phyloP scores from a whole-genome alignment of 2,888 invertebrate genomes.

The Eurois occulta region DNA sequence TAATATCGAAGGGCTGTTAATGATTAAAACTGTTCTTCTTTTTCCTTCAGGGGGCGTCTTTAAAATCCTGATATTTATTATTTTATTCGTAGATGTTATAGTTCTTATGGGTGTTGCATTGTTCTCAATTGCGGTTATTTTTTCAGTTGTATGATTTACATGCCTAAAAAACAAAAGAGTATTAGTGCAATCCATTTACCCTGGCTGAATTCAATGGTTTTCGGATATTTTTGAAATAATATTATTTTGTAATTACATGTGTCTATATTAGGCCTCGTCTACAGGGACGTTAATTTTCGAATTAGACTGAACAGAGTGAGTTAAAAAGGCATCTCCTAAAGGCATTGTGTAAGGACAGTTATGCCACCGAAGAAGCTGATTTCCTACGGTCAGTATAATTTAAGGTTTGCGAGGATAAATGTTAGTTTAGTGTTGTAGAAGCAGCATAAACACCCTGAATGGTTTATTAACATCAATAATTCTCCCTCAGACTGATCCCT shows the following conservation, averaged over 20 bases:
- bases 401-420: background rate
- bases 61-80: background rate
- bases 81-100: background rate
- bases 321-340: background rate
- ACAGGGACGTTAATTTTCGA: background rate
- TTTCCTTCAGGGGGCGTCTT: background rate
- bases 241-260: background rate
- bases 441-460: background rate
- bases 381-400: background rate
- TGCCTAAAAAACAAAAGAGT: constrained; percentile 17
- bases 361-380: background rate
- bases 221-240: background rate
- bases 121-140: background rate
- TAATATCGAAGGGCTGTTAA: constrained; percentile 61
- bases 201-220: background rate
- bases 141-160: background rate
- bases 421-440: background rate
- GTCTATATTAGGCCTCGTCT: background rate
- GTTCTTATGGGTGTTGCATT: background rate
- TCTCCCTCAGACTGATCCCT: too few species aligned
- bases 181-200: background rate
- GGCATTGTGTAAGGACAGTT: background rate
- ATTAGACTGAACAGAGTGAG: background rate
- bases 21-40: constrained; percentile 66
- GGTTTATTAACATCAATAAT: too few species aligned